Percentiles rank a stretch among this genome's conserved stretches.
Evolutionary conservation across 2,797 vertebrate species (phyloP).

Genomic region (Bradypus variegatus): DNA sequence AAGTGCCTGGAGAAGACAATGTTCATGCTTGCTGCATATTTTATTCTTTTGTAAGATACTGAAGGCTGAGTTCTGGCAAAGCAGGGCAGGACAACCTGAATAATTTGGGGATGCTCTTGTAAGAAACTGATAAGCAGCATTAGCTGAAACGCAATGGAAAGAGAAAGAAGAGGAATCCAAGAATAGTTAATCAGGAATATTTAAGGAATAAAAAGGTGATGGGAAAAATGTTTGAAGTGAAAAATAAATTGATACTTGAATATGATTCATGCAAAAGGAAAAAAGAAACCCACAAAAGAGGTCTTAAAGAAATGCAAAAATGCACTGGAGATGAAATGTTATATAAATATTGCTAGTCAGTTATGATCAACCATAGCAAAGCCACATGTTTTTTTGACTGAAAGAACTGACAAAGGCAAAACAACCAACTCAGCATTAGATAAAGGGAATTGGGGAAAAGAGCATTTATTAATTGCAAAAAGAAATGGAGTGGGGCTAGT

Average conservation of each 20-base stretch:
- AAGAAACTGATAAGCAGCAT: neutral
- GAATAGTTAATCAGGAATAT: neutral
- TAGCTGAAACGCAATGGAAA: conserved; percentile 6
- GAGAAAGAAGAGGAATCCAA: neutral
- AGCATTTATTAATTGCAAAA: conserved; percentile 25
- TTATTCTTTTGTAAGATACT: neutral
- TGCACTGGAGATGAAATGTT: conserved; percentile 47
- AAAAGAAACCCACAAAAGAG: conserved; percentile 41
- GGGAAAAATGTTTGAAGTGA: conserved; percentile 1
- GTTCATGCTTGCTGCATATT: neutral
- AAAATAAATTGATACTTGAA: conserved; percentile 26
- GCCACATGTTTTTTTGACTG: conserved; percentile 43
- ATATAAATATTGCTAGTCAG: conserved; percentile 41
- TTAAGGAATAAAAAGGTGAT: neutral
- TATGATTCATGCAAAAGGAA: neutral
- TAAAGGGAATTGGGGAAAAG: conserved; percentile 19
- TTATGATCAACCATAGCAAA: conserved; percentile 46
- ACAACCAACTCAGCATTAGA: conserved; percentile 14
- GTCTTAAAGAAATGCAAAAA: neutral
- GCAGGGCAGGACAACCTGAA: neutral
- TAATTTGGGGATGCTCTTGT: neutral
- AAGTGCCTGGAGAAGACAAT: neutral
- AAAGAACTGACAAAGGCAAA: conserved; percentile 37
- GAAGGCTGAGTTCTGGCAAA: neutral
- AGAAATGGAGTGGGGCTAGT: neutral